phyloP scores from a whole-genome alignment of 2,888 invertebrate species.

The Embidobia sp. region DNA sequence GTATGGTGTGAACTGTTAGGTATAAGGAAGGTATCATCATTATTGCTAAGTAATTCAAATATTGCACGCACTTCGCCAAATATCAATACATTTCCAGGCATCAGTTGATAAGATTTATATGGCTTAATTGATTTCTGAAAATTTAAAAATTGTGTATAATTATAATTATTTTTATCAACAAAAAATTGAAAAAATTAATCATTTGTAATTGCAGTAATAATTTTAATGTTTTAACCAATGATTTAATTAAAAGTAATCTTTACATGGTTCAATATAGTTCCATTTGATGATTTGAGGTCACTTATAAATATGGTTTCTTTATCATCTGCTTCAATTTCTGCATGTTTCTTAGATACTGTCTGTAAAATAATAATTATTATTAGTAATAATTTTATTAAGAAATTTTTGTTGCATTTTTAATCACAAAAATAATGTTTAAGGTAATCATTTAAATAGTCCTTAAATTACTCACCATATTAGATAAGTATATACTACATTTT shows the following conservation, averaged over 20 bases:
- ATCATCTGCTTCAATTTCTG: constrained; percentile 81
- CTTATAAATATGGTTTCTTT: constrained; percentile 76
- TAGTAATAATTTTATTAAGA: no score
- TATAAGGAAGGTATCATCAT: no score
- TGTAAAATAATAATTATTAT: constrained; percentile 63
- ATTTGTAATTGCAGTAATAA: no score
- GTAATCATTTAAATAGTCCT: neutral
- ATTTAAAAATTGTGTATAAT: neutral
- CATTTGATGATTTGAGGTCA: constrained; percentile 82
- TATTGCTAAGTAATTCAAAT: constrained; percentile 15
- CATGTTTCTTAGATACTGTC: constrained; percentile 83
- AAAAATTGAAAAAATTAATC: no score
- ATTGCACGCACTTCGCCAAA: constrained; percentile 30
- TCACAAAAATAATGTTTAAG: neutral
- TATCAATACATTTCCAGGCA: constrained; percentile 15
- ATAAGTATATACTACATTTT: constrained; percentile 32
- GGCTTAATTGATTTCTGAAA: constrained; percentile 35
- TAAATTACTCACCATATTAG: constrained; percentile 29
- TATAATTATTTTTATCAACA: neutral
- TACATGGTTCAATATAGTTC: constrained; percentile 82
- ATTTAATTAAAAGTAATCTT: constrained; percentile 30
- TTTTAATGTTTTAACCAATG: neutral
- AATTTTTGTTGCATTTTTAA: no score
- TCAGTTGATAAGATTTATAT: constrained; percentile 27
- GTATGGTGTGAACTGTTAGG: no score